A percentile compares a stretch with the other conserved stretches of the same genome.
phyloP scores from a whole-genome alignment of 2,888 invertebrate species.

The Leucophora obtusa region DNA sequence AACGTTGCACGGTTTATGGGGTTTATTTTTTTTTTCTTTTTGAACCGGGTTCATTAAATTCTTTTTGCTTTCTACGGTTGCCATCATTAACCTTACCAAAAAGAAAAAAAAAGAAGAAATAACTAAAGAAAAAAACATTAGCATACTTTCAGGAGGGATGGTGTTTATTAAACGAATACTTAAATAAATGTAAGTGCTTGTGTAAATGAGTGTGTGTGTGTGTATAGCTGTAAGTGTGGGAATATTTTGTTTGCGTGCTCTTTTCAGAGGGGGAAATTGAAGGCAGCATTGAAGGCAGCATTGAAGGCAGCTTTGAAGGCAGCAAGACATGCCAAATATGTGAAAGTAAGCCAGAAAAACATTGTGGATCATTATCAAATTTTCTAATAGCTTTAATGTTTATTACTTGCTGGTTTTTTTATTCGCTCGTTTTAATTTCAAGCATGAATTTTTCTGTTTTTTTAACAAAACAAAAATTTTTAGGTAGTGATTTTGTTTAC shows the following conservation, averaged over 20 bases:
- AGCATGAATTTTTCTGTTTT: conserved; percentile 9
- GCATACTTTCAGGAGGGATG: conserved; percentile 48
- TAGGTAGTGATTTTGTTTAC: conserved; percentile 1
- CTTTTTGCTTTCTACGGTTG: conserved; percentile 25
- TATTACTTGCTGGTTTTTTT: conserved; percentile 3
- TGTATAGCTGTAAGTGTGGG: background rate
- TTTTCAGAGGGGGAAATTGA: no score
- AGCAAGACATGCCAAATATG: background rate
- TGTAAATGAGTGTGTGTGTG: background rate
- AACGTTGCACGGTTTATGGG: background rate
- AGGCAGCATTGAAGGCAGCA: background rate
- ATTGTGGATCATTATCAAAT: conserved; percentile 24
- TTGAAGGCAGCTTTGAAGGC: no score
- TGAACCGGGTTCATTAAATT: conserved; percentile 46
- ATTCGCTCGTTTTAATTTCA: conserved; percentile 3
- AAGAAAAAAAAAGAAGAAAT: no score
- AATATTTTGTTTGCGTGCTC: background rate
- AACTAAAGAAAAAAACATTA: conserved; percentile 22
- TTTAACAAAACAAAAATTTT: background rate
- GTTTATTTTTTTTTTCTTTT: conserved; percentile 17
- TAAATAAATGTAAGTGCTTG: conserved; percentile 39
- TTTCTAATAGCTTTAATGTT: conserved; percentile 29
- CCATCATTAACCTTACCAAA: background rate
- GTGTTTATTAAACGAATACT: conserved; percentile 45
- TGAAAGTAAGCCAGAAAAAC: background rate